Conservation (phyloP, 2,113 vertebrate genomes). For the Elaphurus davidianus region DNA sequence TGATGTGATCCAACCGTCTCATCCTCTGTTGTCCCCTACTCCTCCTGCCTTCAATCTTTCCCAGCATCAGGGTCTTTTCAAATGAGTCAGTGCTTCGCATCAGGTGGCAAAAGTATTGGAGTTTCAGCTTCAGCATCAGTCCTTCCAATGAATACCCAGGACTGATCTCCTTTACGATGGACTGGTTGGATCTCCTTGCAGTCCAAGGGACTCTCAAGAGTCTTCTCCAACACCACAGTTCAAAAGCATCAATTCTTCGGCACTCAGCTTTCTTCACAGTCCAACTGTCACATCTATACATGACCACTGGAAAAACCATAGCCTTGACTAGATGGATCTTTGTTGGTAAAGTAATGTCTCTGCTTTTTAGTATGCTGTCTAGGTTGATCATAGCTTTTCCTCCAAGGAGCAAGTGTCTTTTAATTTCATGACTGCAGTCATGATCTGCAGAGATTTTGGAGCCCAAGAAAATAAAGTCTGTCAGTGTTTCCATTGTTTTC, state of each 20-base stretch:
- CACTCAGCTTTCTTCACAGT: neutral
- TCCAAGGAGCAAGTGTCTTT: neutral
- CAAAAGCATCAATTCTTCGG: neutral
- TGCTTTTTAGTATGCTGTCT: neutral
- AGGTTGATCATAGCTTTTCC: neutral
- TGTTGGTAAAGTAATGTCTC: neutral
- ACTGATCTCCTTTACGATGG: neutral
- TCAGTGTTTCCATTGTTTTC: neutral
- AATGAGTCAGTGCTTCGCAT: neutral
- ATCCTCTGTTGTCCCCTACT: neutral
- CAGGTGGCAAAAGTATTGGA: neutral
- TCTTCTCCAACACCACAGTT: neutral
- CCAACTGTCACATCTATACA: neutral
- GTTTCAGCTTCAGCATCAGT: neutral
- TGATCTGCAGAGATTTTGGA: neutral
- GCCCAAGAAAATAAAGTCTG: neutral
- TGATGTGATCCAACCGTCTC: neutral
- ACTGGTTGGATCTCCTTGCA: neutral
- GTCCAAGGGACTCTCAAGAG: neutral
- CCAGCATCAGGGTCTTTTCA: neutral
- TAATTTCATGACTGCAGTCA: neutral
- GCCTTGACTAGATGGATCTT: neutral
- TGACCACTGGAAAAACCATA: neutral
- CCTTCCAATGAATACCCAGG: neutral
- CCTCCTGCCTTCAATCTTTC: neutral